Percentiles rank a stretch among this genome's conserved stretches.
Conservation (phyloP, 2,888 invertebrate genomes). For the Parapristionchus giblindavisi region DNA sequence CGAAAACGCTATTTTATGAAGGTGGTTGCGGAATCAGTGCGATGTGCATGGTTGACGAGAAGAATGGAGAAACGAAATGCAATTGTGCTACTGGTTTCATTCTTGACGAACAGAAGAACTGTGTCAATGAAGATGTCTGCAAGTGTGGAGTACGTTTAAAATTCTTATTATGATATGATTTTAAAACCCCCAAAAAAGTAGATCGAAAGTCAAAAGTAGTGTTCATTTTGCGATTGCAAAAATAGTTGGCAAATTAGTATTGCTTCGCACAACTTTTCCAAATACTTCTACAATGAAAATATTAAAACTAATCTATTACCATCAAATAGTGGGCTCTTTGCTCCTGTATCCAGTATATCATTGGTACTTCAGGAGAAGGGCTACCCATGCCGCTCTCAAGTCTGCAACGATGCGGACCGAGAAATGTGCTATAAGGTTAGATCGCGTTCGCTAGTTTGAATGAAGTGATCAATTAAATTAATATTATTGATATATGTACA, state of each 20-base stretch:
- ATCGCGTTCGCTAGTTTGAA: too few relatives aligned
- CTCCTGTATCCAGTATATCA: too few relatives aligned
- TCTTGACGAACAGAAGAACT: conserved; percentile 32
- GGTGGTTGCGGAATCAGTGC: conserved; percentile 30
- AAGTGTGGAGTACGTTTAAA: conserved; percentile 32
- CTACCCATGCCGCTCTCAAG: conserved; percentile 15
- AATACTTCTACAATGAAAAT: background rate
- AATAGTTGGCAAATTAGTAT: too few relatives aligned
- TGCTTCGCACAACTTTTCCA: too few relatives aligned
- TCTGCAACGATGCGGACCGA: conserved; percentile 22
- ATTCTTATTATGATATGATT: too few relatives aligned
- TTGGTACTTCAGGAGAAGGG: background rate
- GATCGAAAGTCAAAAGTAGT: too few relatives aligned
- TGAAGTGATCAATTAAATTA: too few relatives aligned
- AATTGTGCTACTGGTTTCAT: conserved; percentile 23
- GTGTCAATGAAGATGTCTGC: conserved; percentile 27
- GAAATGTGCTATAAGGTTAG: conserved; percentile 19
- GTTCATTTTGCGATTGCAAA: too few relatives aligned
- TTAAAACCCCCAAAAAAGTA: too few relatives aligned
- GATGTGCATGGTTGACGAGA: conserved; percentile 20
- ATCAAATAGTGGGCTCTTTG: background rate
- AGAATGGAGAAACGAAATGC: conserved; percentile 19
- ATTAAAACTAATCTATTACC: background rate
- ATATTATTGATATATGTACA: too few relatives aligned
- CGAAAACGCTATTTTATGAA: too few relatives aligned